Conservation (phyloP, 2,113 vertebrate species). For the Cyphomyrus plagiostoma region DNA sequence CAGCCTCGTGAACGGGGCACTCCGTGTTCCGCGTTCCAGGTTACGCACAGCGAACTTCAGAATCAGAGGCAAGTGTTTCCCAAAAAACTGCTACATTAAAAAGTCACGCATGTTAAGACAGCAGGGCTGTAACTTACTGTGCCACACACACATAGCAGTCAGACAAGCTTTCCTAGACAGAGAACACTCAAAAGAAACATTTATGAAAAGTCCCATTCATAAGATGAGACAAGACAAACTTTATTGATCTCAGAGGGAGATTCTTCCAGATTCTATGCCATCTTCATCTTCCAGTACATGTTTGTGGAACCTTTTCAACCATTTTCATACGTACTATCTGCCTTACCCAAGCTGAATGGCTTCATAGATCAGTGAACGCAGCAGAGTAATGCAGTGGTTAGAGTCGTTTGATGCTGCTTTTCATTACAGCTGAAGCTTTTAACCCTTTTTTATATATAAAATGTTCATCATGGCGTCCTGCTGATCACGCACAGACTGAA, state of each 20-base stretch:
- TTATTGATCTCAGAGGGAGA: not conserved
- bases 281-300: not conserved
- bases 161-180: not conserved
- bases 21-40: slow-evolving; percentile 39
- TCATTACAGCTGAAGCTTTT: not conserved
- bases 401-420: not conserved
- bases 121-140: not conserved
- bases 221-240: not conserved
- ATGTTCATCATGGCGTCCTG: not conserved
- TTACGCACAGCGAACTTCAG: not conserved
- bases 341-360: not conserved
- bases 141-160: not conserved
- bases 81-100: not conserved
- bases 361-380: not conserved
- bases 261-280: not conserved
- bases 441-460: not conserved
- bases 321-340: not conserved
- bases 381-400: not conserved
- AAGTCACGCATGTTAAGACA: not conserved
- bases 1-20: slow-evolving; percentile 23
- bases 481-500: not conserved
- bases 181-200: not conserved
- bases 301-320: not conserved
- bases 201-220: not conserved
- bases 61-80: not conserved